Conservation (phyloP, 2,888 invertebrate genomes). For the Stomorhina lunata region DNA sequence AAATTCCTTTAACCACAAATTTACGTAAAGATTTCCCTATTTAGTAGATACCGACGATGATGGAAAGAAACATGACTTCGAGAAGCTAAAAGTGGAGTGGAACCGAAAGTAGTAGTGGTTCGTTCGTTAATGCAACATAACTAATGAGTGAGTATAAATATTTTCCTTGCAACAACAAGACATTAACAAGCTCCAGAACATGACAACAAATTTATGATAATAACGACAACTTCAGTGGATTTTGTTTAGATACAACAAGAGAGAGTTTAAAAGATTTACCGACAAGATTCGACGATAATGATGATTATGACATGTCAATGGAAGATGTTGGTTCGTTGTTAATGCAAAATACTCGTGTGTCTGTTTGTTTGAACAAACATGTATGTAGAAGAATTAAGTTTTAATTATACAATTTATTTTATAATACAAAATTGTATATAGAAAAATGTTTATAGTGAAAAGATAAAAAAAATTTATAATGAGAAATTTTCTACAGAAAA, state of each 20-base stretch:
- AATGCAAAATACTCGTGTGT: too few species aligned
- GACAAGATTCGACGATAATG: slow-evolving; percentile 25
- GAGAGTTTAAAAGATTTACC: slow-evolving; percentile 37
- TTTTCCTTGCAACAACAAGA: slow-evolving; percentile 38
- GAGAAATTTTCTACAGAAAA: too few species aligned
- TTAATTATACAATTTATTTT: too few species aligned
- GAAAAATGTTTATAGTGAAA: too few species aligned
- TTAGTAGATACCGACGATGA: too few species aligned
- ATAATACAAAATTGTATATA: too few species aligned
- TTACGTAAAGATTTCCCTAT: slow-evolving; percentile 34
- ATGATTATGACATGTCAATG: not conserved
- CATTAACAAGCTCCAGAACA: slow-evolving; percentile 47
- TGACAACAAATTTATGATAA: slow-evolving; percentile 58
- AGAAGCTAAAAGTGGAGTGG: not conserved
- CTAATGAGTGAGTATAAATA: slow-evolving; percentile 21
- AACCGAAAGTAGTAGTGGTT: not conserved
- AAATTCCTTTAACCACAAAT: slow-evolving; percentile 53
- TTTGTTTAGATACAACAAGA: not conserved
- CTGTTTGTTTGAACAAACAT: too few species aligned
- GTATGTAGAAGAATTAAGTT: too few species aligned
- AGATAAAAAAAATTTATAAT: too few species aligned
- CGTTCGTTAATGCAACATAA: not conserved
- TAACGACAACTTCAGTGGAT: slow-evolving; percentile 26
- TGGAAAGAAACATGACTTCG: slow-evolving; percentile 26
- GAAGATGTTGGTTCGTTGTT: not conserved